Base-by-base conservation (phyloP, 2,113 vertebrate species). In the Prinia subflava region DNA sequence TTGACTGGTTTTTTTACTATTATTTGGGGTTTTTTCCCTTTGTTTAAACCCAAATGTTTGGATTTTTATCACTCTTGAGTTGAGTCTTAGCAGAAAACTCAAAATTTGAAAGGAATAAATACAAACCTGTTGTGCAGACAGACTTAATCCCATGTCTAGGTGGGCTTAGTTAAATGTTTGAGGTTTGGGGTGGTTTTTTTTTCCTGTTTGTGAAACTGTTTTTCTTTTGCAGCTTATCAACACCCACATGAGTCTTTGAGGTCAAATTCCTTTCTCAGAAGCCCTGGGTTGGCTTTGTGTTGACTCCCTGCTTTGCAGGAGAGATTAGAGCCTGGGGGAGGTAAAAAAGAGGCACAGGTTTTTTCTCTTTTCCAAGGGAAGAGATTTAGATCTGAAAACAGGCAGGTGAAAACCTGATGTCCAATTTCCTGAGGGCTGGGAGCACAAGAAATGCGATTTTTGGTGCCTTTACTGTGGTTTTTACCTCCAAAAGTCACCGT, bases 311-410 rank as follows among this genome's bases (percentile, higher is more conserved):
- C 70, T 79, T 47, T 69, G 71, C 42, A 73, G 70, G 27, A 69
- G 28, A 94, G 92, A 96, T 91, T n/a, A 82, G 69, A 94, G 71
- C 41, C 62, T 15, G 25, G 41, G 65, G 64, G 68, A 90, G 73
- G 47, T 10, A 39, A 77, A 67, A 56, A 6, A 12, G 10, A 11
- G 44, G 7, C 41, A 52, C 18, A 53, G 15, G 8, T 44, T 74
- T 52, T 21, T 44, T 7, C 17, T 3, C 21, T 27, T 76, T 77
- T 28, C 13, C 15, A 31, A 50, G 22, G 20, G 31, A 77, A 46
- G 63, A 42, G 46, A 16, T 81, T 50, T 19, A 33, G 4, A 30
- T 35, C 42, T 67, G 39, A 22, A 81, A 74, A 62, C 3, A 47
- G 25, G 14, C 55, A 78, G 47, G 52, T 81, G 56, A 8, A 59